Evolutionary conservation across 2,888 invertebrate species (phyloP), one percentile per base, ranked within the genome.

Genomic region (Hedya salicella): DNA sequence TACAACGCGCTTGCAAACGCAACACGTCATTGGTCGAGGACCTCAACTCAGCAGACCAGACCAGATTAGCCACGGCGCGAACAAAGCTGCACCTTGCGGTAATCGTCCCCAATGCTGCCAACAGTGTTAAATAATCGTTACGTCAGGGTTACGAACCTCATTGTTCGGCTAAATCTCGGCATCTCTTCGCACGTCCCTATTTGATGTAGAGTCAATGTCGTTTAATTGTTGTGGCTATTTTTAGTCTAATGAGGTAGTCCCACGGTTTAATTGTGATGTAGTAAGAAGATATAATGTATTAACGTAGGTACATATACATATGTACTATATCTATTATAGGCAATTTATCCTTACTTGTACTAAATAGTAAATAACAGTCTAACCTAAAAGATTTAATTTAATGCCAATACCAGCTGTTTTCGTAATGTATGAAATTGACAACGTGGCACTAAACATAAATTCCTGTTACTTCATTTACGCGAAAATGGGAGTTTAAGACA

Each of bases 41-140:
- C 36, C 36, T n/a, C n/a, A n/a, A n/a, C n/a, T n/a, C 25, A 6
- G 25, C 25, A 6, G 25, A n/a, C 3, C 25, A 6, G 36, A 9
- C 36, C 9, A 9, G 36, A 36, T 36, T 36, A 9, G 36, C 9
- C 8, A 36, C 36, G 36, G 9, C 36, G 36, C 36, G 36, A 36
- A 36, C 36, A 36, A 36, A 36, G 11, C 9, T 0, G 9, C 36
- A 9, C 36, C 36, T 8, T 11, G 36, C 36, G 36, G 36, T 9
- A 36, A 36, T 11, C 36, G 5, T 2, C 17, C 17, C 36, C 19
- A 14, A 42, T 11, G 59, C 57, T 64, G 25, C 25, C 16, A 32
- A 52, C 17, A 21, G 25, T n/a, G 59, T 65, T 64, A 64, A 64
- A 65, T 65, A 59, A 65, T 52, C 21, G 21, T 65, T 65, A 65